Evolutionary conservation across 2,797 vertebrate genomes (phyloP).

Genomic region (Hoplostethus mediterraneus): DNA sequence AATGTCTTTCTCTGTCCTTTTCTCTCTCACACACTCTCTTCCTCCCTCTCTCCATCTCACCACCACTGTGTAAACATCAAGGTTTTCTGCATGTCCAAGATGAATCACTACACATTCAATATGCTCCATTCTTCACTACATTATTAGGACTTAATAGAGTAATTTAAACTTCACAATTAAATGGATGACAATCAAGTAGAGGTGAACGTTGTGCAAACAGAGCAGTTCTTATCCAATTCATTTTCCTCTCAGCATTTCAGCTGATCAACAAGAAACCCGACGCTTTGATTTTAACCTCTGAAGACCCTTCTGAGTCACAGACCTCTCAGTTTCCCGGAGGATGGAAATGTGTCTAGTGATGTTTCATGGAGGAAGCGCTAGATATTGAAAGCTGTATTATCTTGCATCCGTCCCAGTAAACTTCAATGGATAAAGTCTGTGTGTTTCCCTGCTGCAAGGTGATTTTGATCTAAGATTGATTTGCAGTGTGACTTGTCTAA

Average conservation of each 20-base stretch:
- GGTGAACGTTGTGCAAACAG: slow-evolving; percentile 19
- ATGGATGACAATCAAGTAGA: slow-evolving; percentile 26
- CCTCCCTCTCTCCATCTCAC: slow-evolving; percentile 15
- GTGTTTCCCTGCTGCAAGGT: too few relatives aligned
- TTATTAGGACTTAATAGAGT: slow-evolving; percentile 26
- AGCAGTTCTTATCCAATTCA: slow-evolving; percentile 6
- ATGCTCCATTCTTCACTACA: slow-evolving; percentile 12
- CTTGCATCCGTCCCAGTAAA: too few relatives aligned
- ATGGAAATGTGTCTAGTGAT: slow-evolving; percentile 21
- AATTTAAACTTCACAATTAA: slow-evolving; percentile 20
- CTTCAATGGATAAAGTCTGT: too few relatives aligned
- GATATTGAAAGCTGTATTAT: too few relatives aligned
- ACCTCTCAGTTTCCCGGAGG: background rate
- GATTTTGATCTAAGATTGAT: background rate
- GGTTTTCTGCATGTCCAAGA: slow-evolving; percentile 26
- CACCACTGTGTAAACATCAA: slow-evolving; percentile 27
- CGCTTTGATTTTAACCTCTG: slow-evolving; percentile 13
- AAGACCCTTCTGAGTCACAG: background rate
- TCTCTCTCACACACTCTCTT: slow-evolving; percentile 1
- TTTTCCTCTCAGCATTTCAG: slow-evolving; percentile 2
- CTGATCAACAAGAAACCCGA: background rate
- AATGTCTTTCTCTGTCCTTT: background rate
- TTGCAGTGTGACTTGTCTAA: background rate
- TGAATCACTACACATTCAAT: slow-evolving; percentile 25
- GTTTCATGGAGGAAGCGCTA: slow-evolving; percentile 1